These are phyloP conservation scores for Alethe diademata DNA, from an alignment of 2,113 vertebrate species.

Conservation along the genomic window DNA sequence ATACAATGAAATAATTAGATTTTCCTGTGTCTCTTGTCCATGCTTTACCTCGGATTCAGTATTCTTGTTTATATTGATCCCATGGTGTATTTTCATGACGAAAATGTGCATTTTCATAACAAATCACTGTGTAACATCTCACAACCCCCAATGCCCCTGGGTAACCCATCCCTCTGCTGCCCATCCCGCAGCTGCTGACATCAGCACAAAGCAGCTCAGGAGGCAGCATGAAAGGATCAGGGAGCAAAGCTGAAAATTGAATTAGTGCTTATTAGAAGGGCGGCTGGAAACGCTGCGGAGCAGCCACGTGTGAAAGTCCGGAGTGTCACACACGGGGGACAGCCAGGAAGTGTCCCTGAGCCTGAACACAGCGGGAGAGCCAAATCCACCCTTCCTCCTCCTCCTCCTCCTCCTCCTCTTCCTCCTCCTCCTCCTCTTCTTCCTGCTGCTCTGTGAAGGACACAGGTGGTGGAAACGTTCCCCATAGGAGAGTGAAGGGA, in stretches of 20 bases:
- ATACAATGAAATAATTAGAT: no score
- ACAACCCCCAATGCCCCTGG: accelerated
- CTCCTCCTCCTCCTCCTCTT: neutral
- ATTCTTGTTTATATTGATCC: no score
- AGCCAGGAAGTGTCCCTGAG: neutral
- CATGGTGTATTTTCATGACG: no score
- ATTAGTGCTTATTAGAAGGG: conserved; percentile 21
- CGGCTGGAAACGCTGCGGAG: neutral
- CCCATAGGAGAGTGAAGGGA: neutral
- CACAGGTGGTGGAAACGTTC: accelerated
- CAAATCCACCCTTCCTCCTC: neutral
- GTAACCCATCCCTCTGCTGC: neutral
- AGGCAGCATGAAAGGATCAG: conserved; percentile 13
- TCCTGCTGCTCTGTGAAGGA: neutral
- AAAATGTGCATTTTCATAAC: no score
- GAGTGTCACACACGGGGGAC: neutral
- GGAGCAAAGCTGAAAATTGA: conserved; percentile 50
- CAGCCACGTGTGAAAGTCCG: neutral
- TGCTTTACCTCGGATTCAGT: no score
- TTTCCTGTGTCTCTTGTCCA: no score
- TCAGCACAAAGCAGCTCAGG: conserved; percentile 47
- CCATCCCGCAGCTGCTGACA: neutral
- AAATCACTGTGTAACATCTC: no score
- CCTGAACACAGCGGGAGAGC: neutral
- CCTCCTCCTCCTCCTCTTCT: neutral